phyloP scores from a whole-genome alignment of 2,888 invertebrate genomes.

The Blastobasis lacticolella region DNA sequence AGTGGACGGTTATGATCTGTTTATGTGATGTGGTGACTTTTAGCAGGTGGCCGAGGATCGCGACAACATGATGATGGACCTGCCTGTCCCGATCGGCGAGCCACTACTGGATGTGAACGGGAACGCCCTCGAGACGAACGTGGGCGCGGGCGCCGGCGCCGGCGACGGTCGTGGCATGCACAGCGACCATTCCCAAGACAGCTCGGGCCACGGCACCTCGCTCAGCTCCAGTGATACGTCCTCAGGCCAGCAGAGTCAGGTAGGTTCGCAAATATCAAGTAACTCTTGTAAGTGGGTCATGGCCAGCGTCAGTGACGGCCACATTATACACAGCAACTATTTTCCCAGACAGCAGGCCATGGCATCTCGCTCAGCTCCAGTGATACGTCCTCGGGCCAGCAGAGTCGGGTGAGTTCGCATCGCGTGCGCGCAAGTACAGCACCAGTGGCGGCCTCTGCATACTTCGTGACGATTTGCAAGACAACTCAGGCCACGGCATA shows the following conservation, averaged over 20 bases:
- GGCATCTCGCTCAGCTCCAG: neutral
- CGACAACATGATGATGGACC: conserved; percentile 1
- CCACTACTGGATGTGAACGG: conserved; percentile 43
- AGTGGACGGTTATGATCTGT: too few relatives aligned
- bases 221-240: conserved; percentile 50
- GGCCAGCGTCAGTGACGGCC: neutral
- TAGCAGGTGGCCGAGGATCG: conserved; percentile 17
- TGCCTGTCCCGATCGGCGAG: conserved; percentile 25
- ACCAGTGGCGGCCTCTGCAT: too few relatives aligned
- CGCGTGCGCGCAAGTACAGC: too few relatives aligned
- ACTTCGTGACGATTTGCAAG: too few relatives aligned
- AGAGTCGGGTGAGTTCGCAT: neutral
- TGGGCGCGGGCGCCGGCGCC: conserved; percentile 47
- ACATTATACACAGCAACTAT: neutral
- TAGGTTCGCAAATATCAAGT: conserved; percentile 12
- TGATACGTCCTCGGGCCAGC: neutral
- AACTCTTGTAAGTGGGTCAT: neutral
- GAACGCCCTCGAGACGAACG: conserved; percentile 32
- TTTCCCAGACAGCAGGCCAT: neutral
- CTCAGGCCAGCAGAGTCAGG: conserved; percentile 49
- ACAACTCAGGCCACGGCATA: too few relatives aligned
- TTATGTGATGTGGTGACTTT: neutral
- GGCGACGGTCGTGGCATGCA: conserved; percentile 65
- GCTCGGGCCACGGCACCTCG: conserved; percentile 57
- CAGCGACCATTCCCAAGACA: conserved; percentile 57